Base-by-base conservation (phyloP, 2,797 vertebrate species). In the Eremophila alpestris region DNA sequence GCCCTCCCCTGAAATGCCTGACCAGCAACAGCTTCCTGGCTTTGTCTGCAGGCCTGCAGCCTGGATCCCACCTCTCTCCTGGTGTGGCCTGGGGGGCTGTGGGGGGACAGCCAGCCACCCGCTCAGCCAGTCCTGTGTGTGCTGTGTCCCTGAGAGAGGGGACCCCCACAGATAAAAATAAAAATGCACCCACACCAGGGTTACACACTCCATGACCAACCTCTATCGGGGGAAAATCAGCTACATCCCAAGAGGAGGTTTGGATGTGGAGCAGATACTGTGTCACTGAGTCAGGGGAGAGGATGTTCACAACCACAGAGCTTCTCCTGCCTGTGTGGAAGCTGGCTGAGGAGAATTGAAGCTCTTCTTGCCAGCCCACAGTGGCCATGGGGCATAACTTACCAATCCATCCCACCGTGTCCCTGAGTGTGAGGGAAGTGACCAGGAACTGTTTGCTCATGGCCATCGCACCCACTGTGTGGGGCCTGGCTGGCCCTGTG, bases 21-120 rank as follows among this genome's bases (percentile, higher is more conserved):
- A 94, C 87, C 51, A 92, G 79, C 27, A 68, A 23, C 93, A 83
- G 82, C 90, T 94, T 89, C 85, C 69, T 46, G 81, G 85, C 73
- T 92, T 95, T 83, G 83, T 87, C 43, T 79, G 74, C 52, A 10
- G 56, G 34, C 20, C 11, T 8, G 22, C 4, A 14, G 80, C 54
- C 54, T n/a, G 40, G 17, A 48, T 64, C 54, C 36, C 56, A 40
- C 45, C 58, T 49, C 74, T 64, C 56, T 49, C 32, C 59, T 20
- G 36, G 26, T 27, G 68, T 68, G 89, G 88, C 40, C 15, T 2
- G 8, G 22, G 51, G n/a, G 32, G 30, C 56, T 83, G 60, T 0
- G 0, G 0, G 3, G 45, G 43, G 79, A n/a, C 60, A 60, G 67
- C 32, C 77, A 59, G 81, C 17, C 1, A 0, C 48, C 71, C 0